Conservation (phyloP, 2,888 invertebrate genomes). For the Ennomos fuscantarius region DNA sequence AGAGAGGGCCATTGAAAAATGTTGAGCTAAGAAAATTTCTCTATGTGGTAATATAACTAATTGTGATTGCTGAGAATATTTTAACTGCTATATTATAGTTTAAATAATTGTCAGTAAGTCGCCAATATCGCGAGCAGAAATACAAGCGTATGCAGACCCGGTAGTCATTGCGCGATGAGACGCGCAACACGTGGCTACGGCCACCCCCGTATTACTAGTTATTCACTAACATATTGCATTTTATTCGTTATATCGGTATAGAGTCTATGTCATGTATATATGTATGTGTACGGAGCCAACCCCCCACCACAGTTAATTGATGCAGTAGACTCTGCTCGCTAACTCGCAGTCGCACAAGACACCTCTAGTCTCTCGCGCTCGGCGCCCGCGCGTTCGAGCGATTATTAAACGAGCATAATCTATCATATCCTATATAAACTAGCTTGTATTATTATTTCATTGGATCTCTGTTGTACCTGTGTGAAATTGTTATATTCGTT, state of each 20-base stretch:
- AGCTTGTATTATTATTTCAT: slow-evolving; percentile 84
- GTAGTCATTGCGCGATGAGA: slow-evolving; percentile 13
- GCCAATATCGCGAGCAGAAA: slow-evolving; percentile 37
- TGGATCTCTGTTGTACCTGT: slow-evolving; percentile 85
- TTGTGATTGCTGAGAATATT: slow-evolving; percentile 84
- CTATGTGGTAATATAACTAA: slow-evolving; percentile 82
- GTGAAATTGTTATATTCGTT: slow-evolving; percentile 80
- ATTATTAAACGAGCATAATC: slow-evolving; percentile 81
- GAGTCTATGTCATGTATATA: slow-evolving; percentile 55
- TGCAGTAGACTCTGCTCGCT: slow-evolving; percentile 83
- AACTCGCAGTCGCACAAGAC: slow-evolving; percentile 66
- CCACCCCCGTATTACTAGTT: slow-evolving; percentile 49
- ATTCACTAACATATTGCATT: slow-evolving; percentile 62
- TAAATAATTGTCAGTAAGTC: slow-evolving; percentile 72
- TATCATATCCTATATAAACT: slow-evolving; percentile 80
- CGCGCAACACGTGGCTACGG: slow-evolving; percentile 24
- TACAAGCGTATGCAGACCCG: slow-evolving; percentile 13
- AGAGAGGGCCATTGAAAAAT: slow-evolving; percentile 84
- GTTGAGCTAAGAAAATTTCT: slow-evolving; percentile 84
- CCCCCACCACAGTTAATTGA: slow-evolving; percentile 81
- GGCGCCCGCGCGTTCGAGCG: slow-evolving; percentile 63
- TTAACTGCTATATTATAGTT: slow-evolving; percentile 81
- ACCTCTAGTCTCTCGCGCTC: slow-evolving; percentile 82
- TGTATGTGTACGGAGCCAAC: slow-evolving; percentile 64
- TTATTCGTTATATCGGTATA: slow-evolving; percentile 58